phyloP scores from a whole-genome alignment of 2,797 vertebrate species.

The Odontamblyopus rebecca region DNA sequence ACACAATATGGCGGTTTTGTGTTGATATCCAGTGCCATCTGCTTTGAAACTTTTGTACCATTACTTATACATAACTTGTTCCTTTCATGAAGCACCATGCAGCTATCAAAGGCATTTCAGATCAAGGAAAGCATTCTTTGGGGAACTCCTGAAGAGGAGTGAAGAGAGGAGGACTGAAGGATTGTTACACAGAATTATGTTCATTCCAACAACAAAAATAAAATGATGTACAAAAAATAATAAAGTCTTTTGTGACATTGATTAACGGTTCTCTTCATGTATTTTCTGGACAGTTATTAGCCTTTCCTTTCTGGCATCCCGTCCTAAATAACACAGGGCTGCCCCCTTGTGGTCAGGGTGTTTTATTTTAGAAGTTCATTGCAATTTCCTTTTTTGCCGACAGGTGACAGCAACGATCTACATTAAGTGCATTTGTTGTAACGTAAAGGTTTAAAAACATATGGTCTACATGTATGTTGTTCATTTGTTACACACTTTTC shows the following conservation, averaged over 20 bases:
- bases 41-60: background rate
- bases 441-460: background rate
- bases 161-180: background rate
- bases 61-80: background rate
- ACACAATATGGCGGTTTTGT: background rate
- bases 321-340: background rate
- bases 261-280: background rate
- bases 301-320: background rate
- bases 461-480: background rate
- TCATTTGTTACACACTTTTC: background rate
- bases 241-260: background rate
- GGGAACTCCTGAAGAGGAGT: too few species aligned
- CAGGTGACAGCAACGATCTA: constrained; percentile 1
- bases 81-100: background rate
- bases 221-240: background rate
- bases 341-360: background rate
- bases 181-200: background rate
- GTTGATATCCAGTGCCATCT: background rate
- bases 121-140: background rate
- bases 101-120: background rate
- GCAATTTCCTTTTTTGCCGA: background rate
- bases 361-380: background rate
- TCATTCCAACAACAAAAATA: too few species aligned
- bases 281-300: background rate
- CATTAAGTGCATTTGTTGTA: background rate